These are phyloP conservation scores for Empidonax traillii DNA, from an alignment of 2,113 vertebrate genomes.

Conservation along the genomic window DNA sequence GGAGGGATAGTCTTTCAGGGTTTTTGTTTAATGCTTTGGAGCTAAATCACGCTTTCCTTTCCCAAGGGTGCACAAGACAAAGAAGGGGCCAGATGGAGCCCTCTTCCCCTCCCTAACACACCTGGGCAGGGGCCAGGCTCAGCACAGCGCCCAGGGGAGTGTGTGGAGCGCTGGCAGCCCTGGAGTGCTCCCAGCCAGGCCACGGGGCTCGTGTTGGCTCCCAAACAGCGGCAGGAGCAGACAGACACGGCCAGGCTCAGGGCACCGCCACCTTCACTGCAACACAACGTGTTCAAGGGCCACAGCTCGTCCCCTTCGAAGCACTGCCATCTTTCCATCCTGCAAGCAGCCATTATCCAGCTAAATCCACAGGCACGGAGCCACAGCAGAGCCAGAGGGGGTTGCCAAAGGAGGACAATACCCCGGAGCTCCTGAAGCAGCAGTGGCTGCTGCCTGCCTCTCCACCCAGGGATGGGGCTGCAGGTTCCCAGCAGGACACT, in stretches of 20 bases:
- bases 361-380: background rate
- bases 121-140: slow-evolving; percentile 40
- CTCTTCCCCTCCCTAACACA: background rate
- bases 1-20: background rate
- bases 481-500: slow-evolving; percentile 4
- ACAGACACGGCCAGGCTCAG: accelerated
- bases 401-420: background rate
- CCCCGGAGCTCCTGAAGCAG: background rate
- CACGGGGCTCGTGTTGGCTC: background rate
- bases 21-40: background rate
- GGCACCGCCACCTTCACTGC: background rate
- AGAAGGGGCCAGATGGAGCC: slow-evolving; percentile 43
- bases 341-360: background rate
- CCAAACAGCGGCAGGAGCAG: background rate
- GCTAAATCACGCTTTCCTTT: slow-evolving; percentile 27
- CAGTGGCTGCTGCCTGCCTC: background rate
- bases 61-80: slow-evolving; percentile 49
- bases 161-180: background rate
- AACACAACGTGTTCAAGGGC: background rate
- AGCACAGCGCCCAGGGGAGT: background rate
- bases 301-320: background rate
- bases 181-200: background rate
- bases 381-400: background rate
- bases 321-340: background rate
- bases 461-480: background rate